Evolutionary conservation across 53 echinoderm and acorn worm species (phyloP).

Genomic region (Temnopleurus reevesii): DNA sequence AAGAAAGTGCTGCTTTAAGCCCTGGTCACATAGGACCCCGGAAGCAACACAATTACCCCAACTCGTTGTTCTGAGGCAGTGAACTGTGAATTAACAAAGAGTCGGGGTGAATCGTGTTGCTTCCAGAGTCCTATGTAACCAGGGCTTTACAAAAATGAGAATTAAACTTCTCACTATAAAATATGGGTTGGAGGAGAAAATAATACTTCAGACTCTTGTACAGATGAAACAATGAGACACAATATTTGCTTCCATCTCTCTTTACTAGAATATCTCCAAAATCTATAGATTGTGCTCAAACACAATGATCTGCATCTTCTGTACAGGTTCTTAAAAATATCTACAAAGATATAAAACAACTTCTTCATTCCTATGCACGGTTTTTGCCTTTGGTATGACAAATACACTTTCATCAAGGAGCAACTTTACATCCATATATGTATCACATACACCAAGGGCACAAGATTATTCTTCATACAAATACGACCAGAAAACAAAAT

Average conservation of each 20-base stretch:
- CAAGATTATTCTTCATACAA: background rate
- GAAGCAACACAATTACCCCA: no score
- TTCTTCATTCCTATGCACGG: background rate
- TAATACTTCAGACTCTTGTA: no score
- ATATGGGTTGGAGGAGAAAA: no score
- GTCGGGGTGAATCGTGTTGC: no score
- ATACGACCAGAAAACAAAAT: background rate
- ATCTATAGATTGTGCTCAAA: constrained; percentile 25
- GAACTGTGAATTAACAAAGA: no score
- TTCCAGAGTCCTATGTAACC: no score
- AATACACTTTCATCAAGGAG: background rate
- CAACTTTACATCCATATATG: background rate
- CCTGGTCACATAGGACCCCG: no score
- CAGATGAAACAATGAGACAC: background rate
- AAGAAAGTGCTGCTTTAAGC: no score
- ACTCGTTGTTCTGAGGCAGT: no score
- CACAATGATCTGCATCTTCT: constrained; percentile 30
- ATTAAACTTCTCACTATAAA: no score
- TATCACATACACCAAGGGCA: background rate
- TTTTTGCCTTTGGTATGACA: background rate
- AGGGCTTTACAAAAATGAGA: no score
- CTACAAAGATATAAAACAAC: constrained; percentile 45
- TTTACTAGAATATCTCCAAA: constrained; percentile 39
- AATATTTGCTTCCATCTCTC: background rate
- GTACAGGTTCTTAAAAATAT: constrained; percentile 44